Percentiles rank a stretch among this genome's conserved stretches.
These are phyloP conservation scores for Operophtera brumata DNA, from an alignment of 2,888 invertebrate species.

Conservation along the genomic window DNA sequence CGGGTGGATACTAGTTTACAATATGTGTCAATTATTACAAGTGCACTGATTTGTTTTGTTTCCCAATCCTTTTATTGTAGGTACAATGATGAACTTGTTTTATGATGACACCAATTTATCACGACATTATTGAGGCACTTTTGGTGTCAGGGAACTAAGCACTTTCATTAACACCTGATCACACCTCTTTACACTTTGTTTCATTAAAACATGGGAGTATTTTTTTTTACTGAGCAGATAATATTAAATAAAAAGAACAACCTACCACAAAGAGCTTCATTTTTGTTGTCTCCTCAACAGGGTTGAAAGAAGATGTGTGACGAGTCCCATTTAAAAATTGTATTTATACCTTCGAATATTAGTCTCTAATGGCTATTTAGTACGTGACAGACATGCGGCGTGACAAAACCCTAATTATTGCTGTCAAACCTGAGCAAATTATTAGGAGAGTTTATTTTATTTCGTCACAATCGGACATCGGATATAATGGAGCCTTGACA, in stretches of 20 bases:
- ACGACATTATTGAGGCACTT: not conserved
- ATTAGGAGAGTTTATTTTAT: slow-evolving; percentile 60
- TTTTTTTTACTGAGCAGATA: not conserved
- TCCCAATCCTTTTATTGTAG: not conserved
- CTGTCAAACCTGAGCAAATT: slow-evolving; percentile 59
- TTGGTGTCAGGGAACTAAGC: not conserved
- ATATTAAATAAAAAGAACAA: slow-evolving; percentile 30
- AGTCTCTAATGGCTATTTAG: slow-evolving; percentile 52
- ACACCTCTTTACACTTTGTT: not conserved
- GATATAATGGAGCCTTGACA: slow-evolving; percentile 27
- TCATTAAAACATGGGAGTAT: not conserved
- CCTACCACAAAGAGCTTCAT: slow-evolving; percentile 62
- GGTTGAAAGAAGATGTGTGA: slow-evolving; percentile 57
- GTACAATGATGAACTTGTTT: not conserved
- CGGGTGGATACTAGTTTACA: too few species aligned
- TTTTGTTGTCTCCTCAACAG: slow-evolving; percentile 46
- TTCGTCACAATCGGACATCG: slow-evolving; percentile 32
- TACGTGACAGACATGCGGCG: slow-evolving; percentile 65
- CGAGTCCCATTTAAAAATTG: slow-evolving; percentile 47
- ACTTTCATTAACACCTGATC: slow-evolving; percentile 2
- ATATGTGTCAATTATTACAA: too few species aligned
- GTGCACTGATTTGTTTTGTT: not conserved
- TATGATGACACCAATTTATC: not conserved
- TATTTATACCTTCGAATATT: slow-evolving; percentile 67
- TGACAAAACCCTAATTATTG: slow-evolving; percentile 70